phyloP scores from a whole-genome alignment of 2,113 vertebrate species.

The Laticauda laticaudata region DNA sequence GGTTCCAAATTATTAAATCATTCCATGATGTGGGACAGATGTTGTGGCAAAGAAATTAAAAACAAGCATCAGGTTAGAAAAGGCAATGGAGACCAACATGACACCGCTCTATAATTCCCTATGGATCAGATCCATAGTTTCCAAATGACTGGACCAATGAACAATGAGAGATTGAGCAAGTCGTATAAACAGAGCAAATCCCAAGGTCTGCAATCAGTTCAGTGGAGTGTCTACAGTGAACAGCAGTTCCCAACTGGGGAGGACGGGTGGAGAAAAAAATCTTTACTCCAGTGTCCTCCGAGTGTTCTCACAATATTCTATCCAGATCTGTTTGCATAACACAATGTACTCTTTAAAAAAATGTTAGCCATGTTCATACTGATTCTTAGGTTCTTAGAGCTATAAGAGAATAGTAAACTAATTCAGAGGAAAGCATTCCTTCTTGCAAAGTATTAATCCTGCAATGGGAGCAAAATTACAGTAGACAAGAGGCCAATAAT shows the following conservation, averaged over 20 bases:
- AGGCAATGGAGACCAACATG: conserved; percentile 49
- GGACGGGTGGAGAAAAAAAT: background rate
- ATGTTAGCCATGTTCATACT: conserved; percentile 11
- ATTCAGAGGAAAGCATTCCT: conserved; percentile 61
- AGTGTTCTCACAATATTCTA: conserved; percentile 44
- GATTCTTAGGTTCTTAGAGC: conserved; percentile 61
- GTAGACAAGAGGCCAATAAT: conserved; percentile 27
- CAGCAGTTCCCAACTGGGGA: conserved; percentile 9
- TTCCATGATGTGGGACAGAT: conserved; percentile 48
- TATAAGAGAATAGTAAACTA: conserved; percentile 56
- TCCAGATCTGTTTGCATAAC: conserved; percentile 45
- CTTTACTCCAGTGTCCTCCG: conserved; percentile 43
- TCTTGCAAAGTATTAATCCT: conserved; percentile 48
- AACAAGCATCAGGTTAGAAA: conserved; percentile 51
- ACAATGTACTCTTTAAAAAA: conserved; percentile 32
- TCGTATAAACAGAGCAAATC: conserved; percentile 49
- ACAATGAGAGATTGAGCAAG: conserved; percentile 32
- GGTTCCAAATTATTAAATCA: conserved; percentile 63
- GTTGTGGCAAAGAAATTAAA: conserved; percentile 57
- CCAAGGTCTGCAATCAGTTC: conserved; percentile 54
- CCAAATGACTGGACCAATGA: conserved; percentile 42
- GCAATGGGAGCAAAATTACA: conserved; percentile 39
- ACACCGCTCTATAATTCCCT: conserved; percentile 42
- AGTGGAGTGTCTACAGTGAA: conserved; percentile 8
- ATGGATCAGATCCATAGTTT: conserved; percentile 43